Base-by-base conservation (phyloP, 1,140 invertebrate species). In the Drosophila malerkotliana region DNA sequence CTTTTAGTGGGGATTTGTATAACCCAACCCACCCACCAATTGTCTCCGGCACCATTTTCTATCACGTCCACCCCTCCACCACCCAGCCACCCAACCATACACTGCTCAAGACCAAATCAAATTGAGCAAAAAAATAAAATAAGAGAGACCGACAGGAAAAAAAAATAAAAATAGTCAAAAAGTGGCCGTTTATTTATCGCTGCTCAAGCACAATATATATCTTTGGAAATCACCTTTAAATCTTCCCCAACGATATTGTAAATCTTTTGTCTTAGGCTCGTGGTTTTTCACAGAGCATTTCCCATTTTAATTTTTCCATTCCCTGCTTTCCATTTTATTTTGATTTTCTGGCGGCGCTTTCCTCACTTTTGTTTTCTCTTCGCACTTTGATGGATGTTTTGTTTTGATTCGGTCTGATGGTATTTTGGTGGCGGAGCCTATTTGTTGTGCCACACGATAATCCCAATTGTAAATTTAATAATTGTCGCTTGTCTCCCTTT, bases 221-320 rank as follows among this genome's bases (percentile, higher is more conserved):
- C 82, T 90, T 88, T 84, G 79, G 77, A 84, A 90, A 90, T 83
- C 74, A 75, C 72, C 82, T 84, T 76, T 91, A 91, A 91, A 91
- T 91, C 84, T 91, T 91, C 72, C 76, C 51, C 67, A 80, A 81
- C 82, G 79, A 78, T 90, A 90, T 84, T 91, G 84, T 91, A 91
- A 91, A 91, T 91, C 89, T 91, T 90, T 77, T 90, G 71, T 72
- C 73, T 88, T 84, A 79, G 66, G 53, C 79, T 63, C 75, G 89
- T 69, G 75, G 80, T 81, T 82, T 79, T 79, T 79, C 66, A 51
- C 34, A 39, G 32, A 68, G 48, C 72, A 62, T 76, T 53, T 62
- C 66, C 62, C 54, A 45, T 59, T 66, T 82, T 69, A 8, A 34
- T 68, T 73, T 62, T 61, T 41, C 47, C 37, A 52, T 54, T 64